These are phyloP conservation scores for Oryzias dopingdopingensis DNA, from an alignment of 2,797 vertebrate genomes.

Conservation along the genomic window DNA sequence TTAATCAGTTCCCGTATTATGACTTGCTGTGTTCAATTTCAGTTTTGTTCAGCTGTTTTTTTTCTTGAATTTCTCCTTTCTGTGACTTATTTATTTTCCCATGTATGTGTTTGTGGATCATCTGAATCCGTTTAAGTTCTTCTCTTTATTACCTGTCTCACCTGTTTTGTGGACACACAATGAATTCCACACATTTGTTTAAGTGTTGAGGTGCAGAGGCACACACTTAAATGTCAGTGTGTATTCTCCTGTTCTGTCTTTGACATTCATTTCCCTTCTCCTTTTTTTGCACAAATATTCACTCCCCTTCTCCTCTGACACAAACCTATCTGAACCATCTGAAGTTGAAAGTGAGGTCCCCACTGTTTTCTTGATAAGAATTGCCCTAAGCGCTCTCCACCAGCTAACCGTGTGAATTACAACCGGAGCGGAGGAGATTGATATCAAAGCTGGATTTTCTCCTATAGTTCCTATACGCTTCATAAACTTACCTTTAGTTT, in stretches of 20 bases:
- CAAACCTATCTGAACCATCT: conserved; percentile 32
- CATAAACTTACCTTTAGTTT: conserved; percentile 31
- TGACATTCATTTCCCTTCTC: conserved; percentile 17
- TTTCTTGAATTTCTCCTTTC: conserved; percentile 20
- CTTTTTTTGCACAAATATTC: conserved; percentile 5
- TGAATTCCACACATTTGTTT: not conserved
- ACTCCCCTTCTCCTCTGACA: conserved; percentile 11
- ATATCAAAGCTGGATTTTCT: conserved; percentile 50
- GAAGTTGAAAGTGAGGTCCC: conserved; percentile 46
- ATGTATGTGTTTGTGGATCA: conserved; percentile 8
- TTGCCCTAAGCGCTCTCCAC: conserved; percentile 45
- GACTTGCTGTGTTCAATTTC: conserved; percentile 17
- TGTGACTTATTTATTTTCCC: conserved; percentile 27
- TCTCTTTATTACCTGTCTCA: conserved; percentile 20
- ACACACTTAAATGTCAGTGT: conserved; percentile 28
- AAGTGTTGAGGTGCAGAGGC: conserved; percentile 10
- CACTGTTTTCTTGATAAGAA: conserved; percentile 47
- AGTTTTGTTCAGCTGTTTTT: conserved; percentile 1
- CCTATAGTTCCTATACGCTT: conserved; percentile 7
- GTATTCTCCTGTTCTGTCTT: conserved; percentile 22
- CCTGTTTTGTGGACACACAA: not conserved
- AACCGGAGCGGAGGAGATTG: conserved; percentile 39
- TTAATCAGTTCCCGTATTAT: conserved; percentile 10
- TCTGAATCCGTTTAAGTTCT: conserved; percentile 33
- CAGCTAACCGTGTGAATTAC: conserved; percentile 49